These are phyloP conservation scores for Eupeodes latifasciatus DNA, from an alignment of 2,888 invertebrate species.

Conservation along the genomic window DNA sequence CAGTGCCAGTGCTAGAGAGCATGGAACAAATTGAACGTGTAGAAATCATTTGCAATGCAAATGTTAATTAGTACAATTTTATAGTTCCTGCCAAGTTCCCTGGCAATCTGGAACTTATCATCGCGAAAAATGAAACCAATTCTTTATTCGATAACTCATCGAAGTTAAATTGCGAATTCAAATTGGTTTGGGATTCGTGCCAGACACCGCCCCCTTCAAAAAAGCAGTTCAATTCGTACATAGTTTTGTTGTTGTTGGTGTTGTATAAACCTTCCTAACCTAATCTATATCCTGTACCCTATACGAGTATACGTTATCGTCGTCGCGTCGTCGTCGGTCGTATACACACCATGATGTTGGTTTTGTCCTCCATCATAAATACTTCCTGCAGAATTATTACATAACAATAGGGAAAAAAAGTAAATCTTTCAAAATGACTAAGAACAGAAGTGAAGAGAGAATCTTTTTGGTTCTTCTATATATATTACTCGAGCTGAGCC, in stretches of 20 bases:
- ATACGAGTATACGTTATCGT: too few relatives aligned
- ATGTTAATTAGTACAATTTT: constrained; percentile 66
- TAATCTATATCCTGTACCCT: too few relatives aligned
- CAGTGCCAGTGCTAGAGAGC: not conserved
- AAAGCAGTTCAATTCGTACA: not conserved
- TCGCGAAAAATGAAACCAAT: constrained; percentile 34
- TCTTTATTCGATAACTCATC: constrained; percentile 65
- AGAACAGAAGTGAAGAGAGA: not conserved
- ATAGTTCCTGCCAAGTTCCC: constrained; percentile 36
- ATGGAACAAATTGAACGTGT: constrained; percentile 39
- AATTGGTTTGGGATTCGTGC: constrained; percentile 69
- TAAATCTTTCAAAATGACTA: constrained; percentile 41
- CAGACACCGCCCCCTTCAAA: constrained; percentile 40
- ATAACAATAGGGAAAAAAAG: constrained; percentile 54
- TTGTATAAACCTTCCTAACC: too few relatives aligned
- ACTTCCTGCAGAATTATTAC: constrained; percentile 20
- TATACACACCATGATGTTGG: not conserved
- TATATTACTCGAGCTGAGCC: not conserved
- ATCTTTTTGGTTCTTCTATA: constrained; percentile 2
- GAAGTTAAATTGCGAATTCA: constrained; percentile 68
- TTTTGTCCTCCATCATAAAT: constrained; percentile 31
- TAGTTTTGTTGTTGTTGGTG: not conserved
- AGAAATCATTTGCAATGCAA: constrained; percentile 52
- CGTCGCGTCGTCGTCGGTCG: too few relatives aligned
- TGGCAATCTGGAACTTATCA: constrained; percentile 48